Conservation (phyloP, 2,797 vertebrate species). For the Chelon auratus region DNA sequence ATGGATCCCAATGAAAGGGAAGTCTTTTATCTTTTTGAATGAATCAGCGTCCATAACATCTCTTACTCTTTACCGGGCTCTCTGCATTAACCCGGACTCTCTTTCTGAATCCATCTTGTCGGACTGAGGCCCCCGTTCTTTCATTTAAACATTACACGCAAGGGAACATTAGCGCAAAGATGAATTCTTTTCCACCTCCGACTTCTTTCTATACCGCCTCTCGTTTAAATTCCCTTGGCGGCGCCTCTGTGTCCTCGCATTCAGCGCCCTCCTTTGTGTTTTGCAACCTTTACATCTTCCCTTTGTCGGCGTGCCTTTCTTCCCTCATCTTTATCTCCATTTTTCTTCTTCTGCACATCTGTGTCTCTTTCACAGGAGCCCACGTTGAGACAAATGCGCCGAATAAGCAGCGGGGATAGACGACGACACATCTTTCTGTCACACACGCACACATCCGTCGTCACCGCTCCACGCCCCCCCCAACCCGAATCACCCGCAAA, state of each 20-base stretch:
- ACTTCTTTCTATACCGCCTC: constrained; percentile 33
- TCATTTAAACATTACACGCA: constrained; percentile 43
- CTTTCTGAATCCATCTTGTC: constrained; percentile 19
- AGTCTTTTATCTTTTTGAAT: constrained; percentile 29
- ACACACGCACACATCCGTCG: neutral
- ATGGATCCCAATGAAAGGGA: constrained; percentile 27
- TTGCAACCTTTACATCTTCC: constrained; percentile 23
- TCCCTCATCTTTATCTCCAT: neutral
- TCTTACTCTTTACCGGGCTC: constrained; percentile 1
- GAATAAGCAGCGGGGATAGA: constrained; percentile 30
- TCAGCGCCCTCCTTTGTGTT: constrained; percentile 31
- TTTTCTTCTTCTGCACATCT: neutral
- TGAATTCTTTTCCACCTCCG: constrained; percentile 25
- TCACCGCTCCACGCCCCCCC: too few relatives aligned
- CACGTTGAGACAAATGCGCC: constrained; percentile 28
- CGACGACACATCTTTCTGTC: constrained; percentile 37
- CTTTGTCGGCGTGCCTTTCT: constrained; percentile 16
- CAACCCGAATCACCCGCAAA: constrained; percentile 14
- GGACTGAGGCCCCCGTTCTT: constrained; percentile 20
- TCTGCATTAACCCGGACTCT: constrained; percentile 24
- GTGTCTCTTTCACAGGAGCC: constrained; percentile 17
- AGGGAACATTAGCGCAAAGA: constrained; percentile 31
- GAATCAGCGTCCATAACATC: constrained; percentile 25
- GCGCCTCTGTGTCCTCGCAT: constrained; percentile 23
- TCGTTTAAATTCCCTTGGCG: constrained; percentile 39